Percentiles rank a stretch among this genome's conserved stretches.
Evolutionary conservation across 2,113 vertebrate species (phyloP).

Genomic region (Atractosteus spatula): DNA sequence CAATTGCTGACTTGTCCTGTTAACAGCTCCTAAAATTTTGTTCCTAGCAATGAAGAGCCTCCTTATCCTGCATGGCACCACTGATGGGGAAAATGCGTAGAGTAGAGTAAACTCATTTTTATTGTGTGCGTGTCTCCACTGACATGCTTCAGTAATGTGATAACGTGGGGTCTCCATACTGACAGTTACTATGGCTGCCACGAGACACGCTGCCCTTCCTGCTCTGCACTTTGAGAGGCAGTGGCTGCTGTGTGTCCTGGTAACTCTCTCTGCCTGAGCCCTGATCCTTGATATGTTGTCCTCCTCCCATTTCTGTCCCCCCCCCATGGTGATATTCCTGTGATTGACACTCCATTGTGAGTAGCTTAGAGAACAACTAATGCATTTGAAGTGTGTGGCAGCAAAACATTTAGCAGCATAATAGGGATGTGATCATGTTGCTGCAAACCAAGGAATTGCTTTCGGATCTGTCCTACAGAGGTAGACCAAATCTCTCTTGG

Average conservation of each 20-base stretch:
- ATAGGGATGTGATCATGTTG: neutral
- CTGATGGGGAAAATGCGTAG: neutral
- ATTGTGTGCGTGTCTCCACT: neutral
- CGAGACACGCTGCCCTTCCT: neutral
- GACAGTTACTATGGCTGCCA: neutral
- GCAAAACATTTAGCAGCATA: neutral
- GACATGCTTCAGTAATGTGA: neutral
- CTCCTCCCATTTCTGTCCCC: neutral
- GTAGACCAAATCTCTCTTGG: too few species aligned
- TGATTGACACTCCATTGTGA: too few species aligned
- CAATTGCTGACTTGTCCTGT: too few species aligned
- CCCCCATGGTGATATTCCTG: neutral
- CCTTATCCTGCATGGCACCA: too few species aligned
- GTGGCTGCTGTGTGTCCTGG: constrained; percentile 4
- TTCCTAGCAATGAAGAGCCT: too few species aligned
- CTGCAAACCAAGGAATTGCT: neutral
- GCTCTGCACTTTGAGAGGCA: neutral
- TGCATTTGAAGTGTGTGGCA: neutral
- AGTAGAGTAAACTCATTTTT: neutral
- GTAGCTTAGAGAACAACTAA: neutral
- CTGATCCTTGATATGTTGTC: neutral
- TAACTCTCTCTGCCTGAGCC: neutral
- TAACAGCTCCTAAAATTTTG: too few species aligned
- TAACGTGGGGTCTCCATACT: neutral
- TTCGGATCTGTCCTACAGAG: too few species aligned